Evolutionary conservation across 1,140 invertebrate species (phyloP).

Genomic region (Dendroctonus ponderosae): DNA sequence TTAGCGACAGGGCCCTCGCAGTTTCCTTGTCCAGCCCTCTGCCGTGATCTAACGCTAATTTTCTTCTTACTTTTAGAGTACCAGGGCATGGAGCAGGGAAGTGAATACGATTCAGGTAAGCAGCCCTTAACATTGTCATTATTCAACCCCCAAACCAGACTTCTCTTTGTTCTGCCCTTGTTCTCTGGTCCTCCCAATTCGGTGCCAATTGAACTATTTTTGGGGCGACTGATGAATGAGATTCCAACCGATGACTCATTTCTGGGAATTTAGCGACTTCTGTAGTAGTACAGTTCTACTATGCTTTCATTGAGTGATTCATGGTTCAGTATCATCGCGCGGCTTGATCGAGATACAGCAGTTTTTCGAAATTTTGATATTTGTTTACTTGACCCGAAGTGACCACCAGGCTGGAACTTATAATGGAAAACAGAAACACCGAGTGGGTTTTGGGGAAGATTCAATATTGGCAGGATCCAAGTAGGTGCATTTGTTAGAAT

Average conservation of each 20-base stretch:
- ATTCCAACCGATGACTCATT: conserved; percentile 39
- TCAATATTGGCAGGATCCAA: conserved; percentile 47
- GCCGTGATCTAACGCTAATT: background rate
- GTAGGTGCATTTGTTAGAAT: conserved; percentile 39
- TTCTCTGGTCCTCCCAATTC: background rate
- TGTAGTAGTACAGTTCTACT: conserved; percentile 36
- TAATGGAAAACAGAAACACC: conserved; percentile 34
- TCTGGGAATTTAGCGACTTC: conserved; percentile 39
- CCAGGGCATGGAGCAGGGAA: conserved; percentile 61
- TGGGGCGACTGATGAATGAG: conserved; percentile 36
- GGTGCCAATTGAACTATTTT: too few species aligned
- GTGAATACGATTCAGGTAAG: conserved; percentile 62
- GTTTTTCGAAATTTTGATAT: conserved; percentile 27
- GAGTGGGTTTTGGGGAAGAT: conserved; percentile 45
- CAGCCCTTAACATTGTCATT: conserved; percentile 18
- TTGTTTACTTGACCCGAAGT: conserved; percentile 24
- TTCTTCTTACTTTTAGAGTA: conserved; percentile 55
- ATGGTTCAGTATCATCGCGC: conserved; percentile 35
- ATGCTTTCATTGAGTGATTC: conserved; percentile 41
- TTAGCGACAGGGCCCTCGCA: background rate
- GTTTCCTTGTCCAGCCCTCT: too few species aligned
- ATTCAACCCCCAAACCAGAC: conserved; percentile 12
- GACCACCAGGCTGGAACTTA: conserved; percentile 16
- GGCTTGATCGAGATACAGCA: conserved; percentile 32
- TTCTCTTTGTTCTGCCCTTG: conserved; percentile 23